Base-by-base conservation (phyloP, 2,888 invertebrate genomes). In the Antheraea assamensis region DNA sequence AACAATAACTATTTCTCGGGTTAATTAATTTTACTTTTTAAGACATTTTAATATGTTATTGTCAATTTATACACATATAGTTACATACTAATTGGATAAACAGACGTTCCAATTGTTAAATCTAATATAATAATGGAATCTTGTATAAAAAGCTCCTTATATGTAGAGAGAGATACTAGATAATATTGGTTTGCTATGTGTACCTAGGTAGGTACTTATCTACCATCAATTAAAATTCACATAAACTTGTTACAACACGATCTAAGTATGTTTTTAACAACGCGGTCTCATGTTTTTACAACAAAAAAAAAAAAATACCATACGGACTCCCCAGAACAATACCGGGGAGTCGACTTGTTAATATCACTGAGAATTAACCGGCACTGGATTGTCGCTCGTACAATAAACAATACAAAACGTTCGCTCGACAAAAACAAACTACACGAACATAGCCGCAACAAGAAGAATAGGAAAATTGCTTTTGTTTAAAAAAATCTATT, bases 391-490 rank as follows among this genome's bases (percentile, higher is more conserved):
- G 93, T 92, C 91, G 91, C 91, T 87, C 87, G 85, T 87, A 91
- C 92, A 90, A 89, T 92, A 92, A 93, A 94, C 93, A 94, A 94
- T 93, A 93, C 93, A 91, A 93, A 94, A 93, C 91, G 90, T 86
- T 83, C 83, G 84, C 68, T 83, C 84, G 88, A 88, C 90, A 93
- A 93, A 93, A 94, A 93, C 93, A 90, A 93, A 92, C 93, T 92
- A 91, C 90, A 90, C 85, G 89, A 92, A 92, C 92, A 85, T 85
- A 88, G 87, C 85, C 83, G 84, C 92, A 94, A 94, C 92, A 94
- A 93, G 93, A 94, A 94, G 92, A 93, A 93, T 94, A 94, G 94
- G 93, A 94, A 94, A 94, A 94, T 94, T 93, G 91, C 92, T 93
- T 93, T 93, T 92, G 92, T 93, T 92, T 92, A 92, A 93, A 94